These are phyloP conservation scores for Dipodomys ordii DNA, from an alignment of 2,113 vertebrate genomes.

Conservation along the genomic window DNA sequence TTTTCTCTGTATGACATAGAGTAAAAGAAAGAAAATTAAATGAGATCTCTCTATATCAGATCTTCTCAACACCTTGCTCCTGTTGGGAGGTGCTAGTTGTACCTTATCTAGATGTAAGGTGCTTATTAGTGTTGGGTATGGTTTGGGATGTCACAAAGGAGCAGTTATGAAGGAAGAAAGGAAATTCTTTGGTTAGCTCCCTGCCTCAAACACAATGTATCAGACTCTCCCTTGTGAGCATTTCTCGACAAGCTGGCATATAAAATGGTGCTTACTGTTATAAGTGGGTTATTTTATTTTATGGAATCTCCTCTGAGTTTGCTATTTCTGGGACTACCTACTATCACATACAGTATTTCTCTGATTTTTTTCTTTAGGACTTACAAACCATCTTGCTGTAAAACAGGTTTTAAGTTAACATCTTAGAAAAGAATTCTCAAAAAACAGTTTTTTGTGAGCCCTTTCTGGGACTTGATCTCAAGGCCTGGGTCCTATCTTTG, in stretches of 20 bases:
- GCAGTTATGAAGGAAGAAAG: background rate
- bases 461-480: no score
- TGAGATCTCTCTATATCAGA: background rate
- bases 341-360: background rate
- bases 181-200: background rate
- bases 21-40: background rate
- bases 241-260: background rate
- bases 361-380: constrained; percentile 15
- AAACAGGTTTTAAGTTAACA: constrained; percentile 18
- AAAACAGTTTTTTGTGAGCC: no score
- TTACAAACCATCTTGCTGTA: constrained; percentile 7
- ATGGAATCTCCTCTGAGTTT: background rate
- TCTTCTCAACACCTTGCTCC: background rate
- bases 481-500: no score
- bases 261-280: background rate
- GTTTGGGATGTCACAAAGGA: background rate
- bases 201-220: background rate
- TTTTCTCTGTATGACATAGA: background rate
- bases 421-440: constrained; percentile 5
- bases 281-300: background rate
- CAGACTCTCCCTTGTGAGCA: background rate
- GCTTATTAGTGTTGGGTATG: background rate
- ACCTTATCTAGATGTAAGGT: no score
- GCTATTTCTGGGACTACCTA: background rate
- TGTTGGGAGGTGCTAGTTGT: no score